These are phyloP conservation scores for Odontocerum albicorne DNA, from an alignment of 2,888 invertebrate genomes.

Conservation along the genomic window DNA sequence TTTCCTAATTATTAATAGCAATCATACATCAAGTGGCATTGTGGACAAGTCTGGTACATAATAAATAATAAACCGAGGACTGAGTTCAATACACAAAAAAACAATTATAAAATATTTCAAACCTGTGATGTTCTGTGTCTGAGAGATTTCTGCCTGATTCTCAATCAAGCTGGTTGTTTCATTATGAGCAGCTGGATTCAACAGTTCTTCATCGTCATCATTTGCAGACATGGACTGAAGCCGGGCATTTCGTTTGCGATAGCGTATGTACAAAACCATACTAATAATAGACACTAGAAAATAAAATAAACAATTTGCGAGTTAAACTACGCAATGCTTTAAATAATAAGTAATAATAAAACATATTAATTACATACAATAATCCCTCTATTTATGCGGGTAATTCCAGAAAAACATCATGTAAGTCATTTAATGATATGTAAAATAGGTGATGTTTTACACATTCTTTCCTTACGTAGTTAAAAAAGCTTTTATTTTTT, in stretches of 20 bases:
- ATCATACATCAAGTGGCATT: too few species aligned
- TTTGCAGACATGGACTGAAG: conserved; percentile 65
- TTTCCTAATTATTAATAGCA: too few species aligned
- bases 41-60: too few species aligned
- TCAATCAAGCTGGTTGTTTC: conserved; percentile 52
- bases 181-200: conserved; percentile 39
- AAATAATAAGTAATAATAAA: background rate
- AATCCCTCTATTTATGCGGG: too few species aligned
- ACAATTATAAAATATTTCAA: too few species aligned
- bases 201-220: conserved; percentile 39
- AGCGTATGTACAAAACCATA: conserved; percentile 80
- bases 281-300: conserved; percentile 75
- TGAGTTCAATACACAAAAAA: too few species aligned
- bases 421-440: too few species aligned
- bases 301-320: conserved; percentile 18
- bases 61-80: too few species aligned
- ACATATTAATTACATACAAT: background rate
- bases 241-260: conserved; percentile 69
- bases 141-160: conserved; percentile 42
- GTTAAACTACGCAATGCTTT: conserved; percentile 13
- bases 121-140: conserved; percentile 38
- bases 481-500: too few species aligned
- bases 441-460: too few species aligned
- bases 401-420: too few species aligned
- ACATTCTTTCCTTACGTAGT: too few species aligned